A percentile compares a stretch with the other conserved stretches of the same genome.
These are phyloP conservation scores for Solen grandis DNA, from an alignment of 1,140 invertebrate genomes.

Conservation along the genomic window DNA sequence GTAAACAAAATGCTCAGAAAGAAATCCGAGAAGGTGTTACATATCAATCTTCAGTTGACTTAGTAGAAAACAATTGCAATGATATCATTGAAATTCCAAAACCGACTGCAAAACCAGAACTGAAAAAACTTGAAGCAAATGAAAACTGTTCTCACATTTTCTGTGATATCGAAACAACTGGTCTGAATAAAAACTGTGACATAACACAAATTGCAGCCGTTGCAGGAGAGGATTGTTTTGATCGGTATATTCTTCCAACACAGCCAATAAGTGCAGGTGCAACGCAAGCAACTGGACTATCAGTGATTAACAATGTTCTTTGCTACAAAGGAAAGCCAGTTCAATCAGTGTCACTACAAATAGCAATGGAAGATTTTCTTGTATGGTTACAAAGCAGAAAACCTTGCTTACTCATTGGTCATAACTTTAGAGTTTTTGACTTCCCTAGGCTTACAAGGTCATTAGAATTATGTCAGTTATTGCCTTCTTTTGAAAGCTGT, in stretches of 20 bases:
- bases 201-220: conserved; percentile 7
- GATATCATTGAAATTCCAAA: conserved; percentile 6
- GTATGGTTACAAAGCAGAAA: too few species aligned
- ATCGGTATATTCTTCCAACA: neutral
- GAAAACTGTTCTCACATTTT: neutral
- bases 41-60: conserved; percentile 6
- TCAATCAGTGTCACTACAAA: too few species aligned
- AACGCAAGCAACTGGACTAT: neutral
- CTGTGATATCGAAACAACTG: conserved; percentile 21
- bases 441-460: too few species aligned
- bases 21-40: neutral
- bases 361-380: too few species aligned
- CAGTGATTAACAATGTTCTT: neutral
- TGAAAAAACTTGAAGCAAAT: neutral
- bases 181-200: neutral
- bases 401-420: too few species aligned
- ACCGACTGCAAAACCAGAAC: neutral
- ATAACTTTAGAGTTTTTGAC: too few species aligned
- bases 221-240: neutral
- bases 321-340: conserved; percentile 1
- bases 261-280: neutral
- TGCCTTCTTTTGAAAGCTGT: too few species aligned
- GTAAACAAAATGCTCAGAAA: conserved; percentile 11
- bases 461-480: too few species aligned
- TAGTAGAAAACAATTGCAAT: conserved; percentile 7